Evolutionary conservation across 2,113 vertebrate species (phyloP), one percentile per base, ranked within the genome.

Genomic region (Ciconia maguari): DNA sequence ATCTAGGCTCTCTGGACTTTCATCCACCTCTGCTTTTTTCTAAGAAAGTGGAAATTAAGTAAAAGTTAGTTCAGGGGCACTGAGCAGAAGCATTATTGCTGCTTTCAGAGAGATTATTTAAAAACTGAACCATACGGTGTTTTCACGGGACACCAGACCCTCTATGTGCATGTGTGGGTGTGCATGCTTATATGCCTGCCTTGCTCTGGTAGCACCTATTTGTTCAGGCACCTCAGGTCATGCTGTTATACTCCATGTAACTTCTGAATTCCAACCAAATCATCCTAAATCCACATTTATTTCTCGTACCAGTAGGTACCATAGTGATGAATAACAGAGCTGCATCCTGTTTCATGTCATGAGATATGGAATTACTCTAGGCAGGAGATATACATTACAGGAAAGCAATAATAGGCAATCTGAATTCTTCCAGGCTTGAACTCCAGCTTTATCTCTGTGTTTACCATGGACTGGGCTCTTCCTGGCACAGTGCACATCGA

Each of bases 91-190:
- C 5, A 20, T 58, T 62, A 20, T 15, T 32, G 10, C 46, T 86
- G 9, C 13, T 91, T 86, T 87, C 16, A 48, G 76, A 61, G 13
- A 32, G 52, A 21, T 18, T 48, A 44, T 68, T 72, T 5, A 58
- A 65, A 79, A 68, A 7, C 2, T 1, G 3, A 13, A 32, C 22
- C 21, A 15, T 1, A 16, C 2, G 46, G 17, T 0, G 41, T 70
- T 71, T 83, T 74, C 51, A 76, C 2, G 2, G 24, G 32, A 38
- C 11, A 12, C 13, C 22, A 75, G 19, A 6, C 3, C 34, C 15
- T 49, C 38, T 32, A 2, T 10, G 8, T 54, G 29, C 41, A 4
- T 2, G 3, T 7, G 25, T 36, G 38, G 10, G 2, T 61, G 44
- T 54, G 49, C 16, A 46, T 7, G 29, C 1, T 48, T 29, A 34